These are phyloP conservation scores for Hyperopisus bebe DNA, from an alignment of 2,113 vertebrate genomes.

Conservation along the genomic window DNA sequence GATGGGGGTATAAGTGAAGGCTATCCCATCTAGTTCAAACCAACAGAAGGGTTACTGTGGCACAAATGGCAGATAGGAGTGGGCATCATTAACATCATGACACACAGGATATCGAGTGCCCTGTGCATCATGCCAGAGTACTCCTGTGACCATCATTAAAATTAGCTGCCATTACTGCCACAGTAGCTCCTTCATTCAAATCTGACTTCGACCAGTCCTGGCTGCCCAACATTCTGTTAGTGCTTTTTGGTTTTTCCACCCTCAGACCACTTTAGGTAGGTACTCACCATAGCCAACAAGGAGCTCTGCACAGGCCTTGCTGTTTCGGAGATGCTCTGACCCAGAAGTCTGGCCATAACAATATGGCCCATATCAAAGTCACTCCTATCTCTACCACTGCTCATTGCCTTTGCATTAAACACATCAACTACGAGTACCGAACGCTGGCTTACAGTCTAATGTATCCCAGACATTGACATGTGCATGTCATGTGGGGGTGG, in stretches of 20 bases:
- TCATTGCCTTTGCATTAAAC: background rate
- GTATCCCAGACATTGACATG: background rate
- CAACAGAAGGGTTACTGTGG: background rate
- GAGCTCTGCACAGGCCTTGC: background rate
- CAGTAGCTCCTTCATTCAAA: background rate
- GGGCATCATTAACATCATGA: no score
- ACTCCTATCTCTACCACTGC: background rate
- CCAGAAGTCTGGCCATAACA: background rate
- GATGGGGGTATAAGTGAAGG: background rate
- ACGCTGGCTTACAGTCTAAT: background rate
- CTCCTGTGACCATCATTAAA: background rate
- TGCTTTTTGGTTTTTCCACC: background rate
- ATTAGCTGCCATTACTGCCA: background rate
- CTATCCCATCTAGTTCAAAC: background rate
- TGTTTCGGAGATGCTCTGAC: background rate
- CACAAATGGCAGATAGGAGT: background rate
- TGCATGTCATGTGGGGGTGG: background rate
- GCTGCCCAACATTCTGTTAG: background rate
- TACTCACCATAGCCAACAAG: background rate
- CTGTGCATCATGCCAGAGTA: background rate
- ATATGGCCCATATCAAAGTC: background rate
- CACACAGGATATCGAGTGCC: background rate
- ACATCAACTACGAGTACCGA: background rate
- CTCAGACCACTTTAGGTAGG: background rate
- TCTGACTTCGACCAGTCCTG: background rate